Base-by-base conservation (phyloP, 1,140 invertebrate species). In the Diachasma alloeum region DNA sequence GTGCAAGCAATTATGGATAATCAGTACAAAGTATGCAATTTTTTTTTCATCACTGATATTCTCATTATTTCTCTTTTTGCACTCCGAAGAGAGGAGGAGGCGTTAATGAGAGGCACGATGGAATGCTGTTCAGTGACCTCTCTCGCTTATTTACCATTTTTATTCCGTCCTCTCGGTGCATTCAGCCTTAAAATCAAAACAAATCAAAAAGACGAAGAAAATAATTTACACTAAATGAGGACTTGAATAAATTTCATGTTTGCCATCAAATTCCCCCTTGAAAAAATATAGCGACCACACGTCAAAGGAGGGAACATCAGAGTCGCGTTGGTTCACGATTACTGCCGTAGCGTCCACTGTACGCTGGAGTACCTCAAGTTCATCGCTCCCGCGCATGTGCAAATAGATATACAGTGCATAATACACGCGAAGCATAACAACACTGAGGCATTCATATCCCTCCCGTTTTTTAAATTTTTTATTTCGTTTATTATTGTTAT, bases 301-400 rank as follows among this genome's bases (percentile, higher is more conserved):
- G 19, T 31, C 59, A 56, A 56, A 56, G 10, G 59, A 63, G 22
- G 59, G 22, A 63, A 53, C 15, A 53, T 9, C 5, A 63, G 19
- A 63, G 48, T 56, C 48, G 48, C 48, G 48, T 56, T 63, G 19
- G 22, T 26, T 63, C 59, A 26, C 31, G 39, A 72, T 42, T 72
- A 72, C 71, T 75, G 77, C 24, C 19, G 13, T 63, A 24, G 59
- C 67, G 17, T 76, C 67, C 67, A 73, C n/a, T 59, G 17, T 37
- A 31, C 37, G 36, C 24, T n/a, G 36, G 66, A 73, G 74, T 67
- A 76, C 79, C 79, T 79, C 79, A 87, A 85, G 87, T 87, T 87
- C 86, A 88, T 85, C 85, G 87, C 86, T 84, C 87, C 82, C 86
- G 84, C 80, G 81, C 82, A 82, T 83, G 83, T 83, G 80, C 84